Percentiles rank a stretch among this genome's conserved stretches.
Evolutionary conservation across 92 coral and sea anemone species (phyloP).

Genomic region (Ricordea florida): DNA sequence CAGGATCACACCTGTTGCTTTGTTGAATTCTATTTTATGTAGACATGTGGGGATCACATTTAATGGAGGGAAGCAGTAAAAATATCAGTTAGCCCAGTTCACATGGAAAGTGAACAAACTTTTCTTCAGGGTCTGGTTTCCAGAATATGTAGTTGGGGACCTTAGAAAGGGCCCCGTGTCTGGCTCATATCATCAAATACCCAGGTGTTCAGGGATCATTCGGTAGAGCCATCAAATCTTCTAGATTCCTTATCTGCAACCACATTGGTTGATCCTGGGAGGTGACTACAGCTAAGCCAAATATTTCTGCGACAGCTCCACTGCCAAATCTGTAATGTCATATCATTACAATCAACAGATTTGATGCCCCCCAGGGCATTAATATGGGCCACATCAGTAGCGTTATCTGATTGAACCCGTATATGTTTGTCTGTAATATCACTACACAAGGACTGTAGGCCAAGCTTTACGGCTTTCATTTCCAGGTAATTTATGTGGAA

Average conservation of each 20-base stretch:
- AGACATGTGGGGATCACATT: conserved; percentile 24
- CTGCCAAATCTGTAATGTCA: conserved; percentile 19
- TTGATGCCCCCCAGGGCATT: conserved; percentile 7
- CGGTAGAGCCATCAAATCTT: conserved; percentile 12
- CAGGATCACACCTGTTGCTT: conserved; percentile 35
- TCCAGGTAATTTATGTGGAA: conserved; percentile 14
- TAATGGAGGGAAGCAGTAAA: conserved; percentile 40
- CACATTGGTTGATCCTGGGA: conserved; percentile 37
- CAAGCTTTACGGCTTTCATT: conserved; percentile 46
- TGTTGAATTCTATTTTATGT: conserved; percentile 36
- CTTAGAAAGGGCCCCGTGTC: conserved; percentile 30
- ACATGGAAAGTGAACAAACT: neutral
- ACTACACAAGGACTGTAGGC: conserved; percentile 21
- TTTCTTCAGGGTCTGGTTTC: conserved; percentile 29
- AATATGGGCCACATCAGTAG: conserved; percentile 31
- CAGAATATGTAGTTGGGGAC: conserved; percentile 5
- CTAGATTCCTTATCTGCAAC: conserved; percentile 30
- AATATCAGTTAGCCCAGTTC: conserved; percentile 8
- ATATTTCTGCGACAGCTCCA: conserved; percentile 4
- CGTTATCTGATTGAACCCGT: conserved; percentile 20
- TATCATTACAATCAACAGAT: conserved; percentile 9
- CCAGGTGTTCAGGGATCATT: neutral
- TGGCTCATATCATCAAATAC: conserved; percentile 20
- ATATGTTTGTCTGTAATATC: neutral
- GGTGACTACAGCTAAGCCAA: conserved; percentile 50